Conservation (phyloP, 2,113 vertebrate genomes). For the Carlito syrichta region DNA sequence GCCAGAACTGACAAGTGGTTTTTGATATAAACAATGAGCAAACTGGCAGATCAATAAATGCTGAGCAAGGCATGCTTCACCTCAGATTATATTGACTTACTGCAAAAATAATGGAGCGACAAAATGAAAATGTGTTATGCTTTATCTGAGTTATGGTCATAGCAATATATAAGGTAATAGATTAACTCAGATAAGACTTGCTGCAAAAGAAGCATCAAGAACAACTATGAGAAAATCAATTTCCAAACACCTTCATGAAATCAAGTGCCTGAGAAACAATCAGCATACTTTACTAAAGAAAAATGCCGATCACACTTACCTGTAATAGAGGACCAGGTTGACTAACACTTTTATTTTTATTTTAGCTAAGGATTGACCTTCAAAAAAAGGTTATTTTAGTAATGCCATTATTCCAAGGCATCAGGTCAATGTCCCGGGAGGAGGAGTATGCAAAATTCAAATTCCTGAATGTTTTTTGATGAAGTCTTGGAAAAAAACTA, state of each 20-base stretch:
- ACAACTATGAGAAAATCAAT: conserved; percentile 68
- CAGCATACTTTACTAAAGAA: conserved; percentile 67
- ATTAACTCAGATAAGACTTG: conserved; percentile 80
- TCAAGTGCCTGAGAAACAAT: conserved; percentile 68
- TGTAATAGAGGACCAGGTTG: conserved; percentile 25
- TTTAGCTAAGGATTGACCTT: conserved; percentile 60
- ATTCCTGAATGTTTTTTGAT: background rate
- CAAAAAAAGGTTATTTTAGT: conserved; percentile 33
- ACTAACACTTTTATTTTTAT: conserved; percentile 40
- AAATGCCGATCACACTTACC: conserved; percentile 50
- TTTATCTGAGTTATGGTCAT: conserved; percentile 82
- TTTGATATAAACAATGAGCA: conserved; percentile 84
- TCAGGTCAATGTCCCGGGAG: background rate
- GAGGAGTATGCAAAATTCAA: background rate
- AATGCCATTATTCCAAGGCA: conserved; percentile 30
- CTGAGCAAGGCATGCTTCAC: conserved; percentile 83
- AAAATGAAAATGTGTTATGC: conserved; percentile 84
- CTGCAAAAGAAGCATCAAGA: conserved; percentile 59
- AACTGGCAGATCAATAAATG: conserved; percentile 83
- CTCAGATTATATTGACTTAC: conserved; percentile 81
- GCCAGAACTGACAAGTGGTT: conserved; percentile 78
- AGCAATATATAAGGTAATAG: conserved; percentile 81
- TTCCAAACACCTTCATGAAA: conserved; percentile 57
- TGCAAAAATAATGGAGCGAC: conserved; percentile 81
- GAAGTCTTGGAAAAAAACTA: background rate